Conservation (phyloP, 2,113 vertebrate species). For the rat (Rattus norvegicus) region DNA sequence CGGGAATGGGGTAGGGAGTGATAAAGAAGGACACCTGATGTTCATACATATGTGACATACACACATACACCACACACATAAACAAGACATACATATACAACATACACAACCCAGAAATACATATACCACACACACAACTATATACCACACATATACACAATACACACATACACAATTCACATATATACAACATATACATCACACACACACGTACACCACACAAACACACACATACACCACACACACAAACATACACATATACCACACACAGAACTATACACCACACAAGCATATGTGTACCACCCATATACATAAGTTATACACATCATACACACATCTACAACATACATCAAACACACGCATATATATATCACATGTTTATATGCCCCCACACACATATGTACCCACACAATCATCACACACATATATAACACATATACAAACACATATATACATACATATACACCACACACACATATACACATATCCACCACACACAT, state of each 20-base stretch:
- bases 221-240: not conserved
- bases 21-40: not conserved
- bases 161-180: not conserved
- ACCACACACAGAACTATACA: not conserved
- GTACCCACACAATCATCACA: not conserved
- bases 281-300: not conserved
- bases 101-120: not conserved
- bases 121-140: not conserved
- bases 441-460: not conserved
- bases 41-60: not conserved
- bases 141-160: not conserved
- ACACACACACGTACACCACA: not conserved
- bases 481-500: not conserved
- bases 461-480: not conserved
- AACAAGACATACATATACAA: not conserved
- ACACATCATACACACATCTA: no score
- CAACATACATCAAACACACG: not conserved
- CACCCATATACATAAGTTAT: not conserved
- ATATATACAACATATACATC: not conserved
- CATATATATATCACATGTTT: not conserved
- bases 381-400: not conserved
- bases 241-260: not conserved
- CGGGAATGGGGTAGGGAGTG: not conserved
- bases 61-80: not conserved
- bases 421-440: not conserved